A percentile compares a stretch with the other conserved stretches of the same genome.
phyloP scores from a whole-genome alignment of 1,140 invertebrate genomes.

The Lepidotrigona ventralis region DNA sequence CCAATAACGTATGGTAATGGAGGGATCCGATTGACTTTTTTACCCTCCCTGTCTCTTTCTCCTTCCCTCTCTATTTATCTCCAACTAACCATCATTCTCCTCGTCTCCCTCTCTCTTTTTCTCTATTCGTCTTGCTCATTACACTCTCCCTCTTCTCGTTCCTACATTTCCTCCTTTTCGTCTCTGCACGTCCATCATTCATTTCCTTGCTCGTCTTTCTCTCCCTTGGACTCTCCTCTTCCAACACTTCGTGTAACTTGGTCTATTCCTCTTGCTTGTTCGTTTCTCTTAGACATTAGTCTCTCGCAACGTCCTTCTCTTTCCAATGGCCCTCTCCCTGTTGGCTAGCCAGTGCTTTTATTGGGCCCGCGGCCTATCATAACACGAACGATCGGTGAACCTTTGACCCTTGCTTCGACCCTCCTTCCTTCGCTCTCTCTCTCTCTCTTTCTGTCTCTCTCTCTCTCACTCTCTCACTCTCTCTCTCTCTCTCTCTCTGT shows the following conservation, averaged over 20 bases:
- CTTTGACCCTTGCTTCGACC: slow-evolving; percentile 47
- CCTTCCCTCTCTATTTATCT: slow-evolving; percentile 38
- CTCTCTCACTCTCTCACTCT: neutral
- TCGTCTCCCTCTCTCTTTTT: neutral
- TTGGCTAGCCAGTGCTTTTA: slow-evolving; percentile 52
- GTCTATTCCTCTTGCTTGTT: slow-evolving; percentile 41
- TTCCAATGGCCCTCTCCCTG: neutral
- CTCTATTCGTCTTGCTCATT: slow-evolving; percentile 30
- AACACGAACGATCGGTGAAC: slow-evolving; percentile 65
- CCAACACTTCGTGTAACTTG: slow-evolving; percentile 9
- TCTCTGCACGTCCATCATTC: slow-evolving; percentile 25
- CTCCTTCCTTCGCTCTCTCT: slow-evolving; percentile 29
- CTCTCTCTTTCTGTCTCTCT: neutral
- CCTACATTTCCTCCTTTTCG: neutral
- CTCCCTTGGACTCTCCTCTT: neutral
- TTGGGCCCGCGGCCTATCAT: slow-evolving; percentile 63
- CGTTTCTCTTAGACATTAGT: slow-evolving; percentile 20
- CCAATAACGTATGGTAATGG: slow-evolving; percentile 77
- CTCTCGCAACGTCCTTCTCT: slow-evolving; percentile 17
- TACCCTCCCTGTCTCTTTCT: slow-evolving; percentile 58
- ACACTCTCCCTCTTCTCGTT: neutral
- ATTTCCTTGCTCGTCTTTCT: slow-evolving; percentile 21
- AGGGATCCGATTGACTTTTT: slow-evolving; percentile 73
- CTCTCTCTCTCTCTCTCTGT: neutral
- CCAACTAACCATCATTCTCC: slow-evolving; percentile 33